These are phyloP conservation scores for Petrolisthes cinctipes DNA, from an alignment of 2,888 invertebrate species.

Conservation along the genomic window DNA sequence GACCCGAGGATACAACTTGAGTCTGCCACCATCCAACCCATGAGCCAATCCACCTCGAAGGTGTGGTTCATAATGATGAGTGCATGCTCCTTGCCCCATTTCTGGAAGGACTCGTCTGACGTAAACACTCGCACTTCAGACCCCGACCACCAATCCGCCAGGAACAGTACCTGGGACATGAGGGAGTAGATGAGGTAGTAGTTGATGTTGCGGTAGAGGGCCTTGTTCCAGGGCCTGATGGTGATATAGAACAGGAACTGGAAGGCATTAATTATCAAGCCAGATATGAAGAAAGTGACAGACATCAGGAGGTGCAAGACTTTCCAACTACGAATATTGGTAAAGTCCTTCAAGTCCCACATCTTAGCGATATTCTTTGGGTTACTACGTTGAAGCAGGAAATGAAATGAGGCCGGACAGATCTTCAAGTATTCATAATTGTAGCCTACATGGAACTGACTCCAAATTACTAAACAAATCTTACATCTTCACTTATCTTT, in stretches of 20 bases:
- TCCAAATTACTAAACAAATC: too few relatives aligned
- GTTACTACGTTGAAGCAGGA: too few relatives aligned
- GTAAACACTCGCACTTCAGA: conserved; percentile 81
- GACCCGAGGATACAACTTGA: conserved; percentile 81
- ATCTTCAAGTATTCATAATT: too few relatives aligned
- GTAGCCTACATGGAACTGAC: too few relatives aligned
- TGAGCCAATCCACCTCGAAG: conserved; percentile 95
- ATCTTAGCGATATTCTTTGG: too few relatives aligned
- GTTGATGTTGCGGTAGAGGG: conserved; percentile 86
- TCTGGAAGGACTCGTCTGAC: conserved; percentile 75
- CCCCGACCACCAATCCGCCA: conserved; percentile 94
- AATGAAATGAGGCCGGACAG: too few relatives aligned
- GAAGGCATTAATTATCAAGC: conserved; percentile 84
- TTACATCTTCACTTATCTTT: too few relatives aligned
- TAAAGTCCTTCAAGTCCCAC: conserved; percentile 65
- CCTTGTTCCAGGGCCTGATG: conserved; percentile 84
- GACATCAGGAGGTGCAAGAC: conserved; percentile 80
- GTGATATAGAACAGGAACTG: conserved; percentile 84
- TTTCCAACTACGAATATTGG: conserved; percentile 64
- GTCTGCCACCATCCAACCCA: conserved; percentile 92
- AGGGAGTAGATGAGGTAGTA: not conserved
- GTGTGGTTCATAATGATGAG: conserved; percentile 93
- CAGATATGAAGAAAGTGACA: conserved; percentile 88
- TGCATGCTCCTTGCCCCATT: conserved; percentile 87
- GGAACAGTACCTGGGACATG: conserved; percentile 85